Evolutionary conservation across 2,888 invertebrate species (phyloP).

Genomic region (Cantharis nigra): DNA sequence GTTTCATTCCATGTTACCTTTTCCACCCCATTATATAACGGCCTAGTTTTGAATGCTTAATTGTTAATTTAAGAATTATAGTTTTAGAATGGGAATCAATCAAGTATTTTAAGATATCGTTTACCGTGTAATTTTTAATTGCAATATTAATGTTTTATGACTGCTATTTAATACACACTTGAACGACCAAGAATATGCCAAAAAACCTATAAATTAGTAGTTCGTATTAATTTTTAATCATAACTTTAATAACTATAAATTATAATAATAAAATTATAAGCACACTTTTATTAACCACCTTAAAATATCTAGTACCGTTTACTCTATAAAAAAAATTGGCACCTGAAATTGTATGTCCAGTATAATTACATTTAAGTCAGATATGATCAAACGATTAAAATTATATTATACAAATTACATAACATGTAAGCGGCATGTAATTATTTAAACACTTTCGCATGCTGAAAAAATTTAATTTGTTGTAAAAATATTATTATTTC

Average conservation of each 20-base stretch:
- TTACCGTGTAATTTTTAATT: background rate
- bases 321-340: background rate
- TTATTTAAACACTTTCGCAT: conserved; percentile 1
- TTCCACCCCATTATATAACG: background rate
- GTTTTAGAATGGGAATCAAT: background rate
- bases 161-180: background rate
- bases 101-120: background rate
- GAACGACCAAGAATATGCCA: background rate
- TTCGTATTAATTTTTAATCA: background rate
- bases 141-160: background rate
- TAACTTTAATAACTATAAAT: background rate
- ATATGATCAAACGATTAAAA: background rate
- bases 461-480: background rate
- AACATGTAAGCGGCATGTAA: background rate
- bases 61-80: background rate
- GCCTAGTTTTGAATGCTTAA: background rate
- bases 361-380: background rate
- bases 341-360: background rate
- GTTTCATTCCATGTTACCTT: no score
- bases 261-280: background rate
- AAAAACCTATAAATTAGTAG: background rate
- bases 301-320: background rate
- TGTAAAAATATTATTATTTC: background rate
- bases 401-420: background rate
- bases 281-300: background rate